Evolutionary conservation across 2,797 vertebrate genomes (phyloP), one percentile per base, ranked within the genome.

Genomic region (Protonibea diacanthus): DNA sequence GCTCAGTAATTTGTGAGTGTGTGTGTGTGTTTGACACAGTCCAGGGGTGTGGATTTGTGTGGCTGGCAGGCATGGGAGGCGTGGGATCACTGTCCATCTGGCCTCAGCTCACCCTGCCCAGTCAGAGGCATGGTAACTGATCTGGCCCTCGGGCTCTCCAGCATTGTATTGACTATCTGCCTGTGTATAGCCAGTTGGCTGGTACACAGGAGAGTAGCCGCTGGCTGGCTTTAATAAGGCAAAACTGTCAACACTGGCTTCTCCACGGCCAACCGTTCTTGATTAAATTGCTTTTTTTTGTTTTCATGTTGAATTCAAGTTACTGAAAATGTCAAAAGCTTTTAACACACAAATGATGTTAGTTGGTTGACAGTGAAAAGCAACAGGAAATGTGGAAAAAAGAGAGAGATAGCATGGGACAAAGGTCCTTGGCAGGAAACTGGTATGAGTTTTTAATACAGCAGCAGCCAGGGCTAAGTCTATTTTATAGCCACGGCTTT

Each of bases 61-160:
- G 63, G 47, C 33, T 74, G 76, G 9, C 45, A 53, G 29, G 48
- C 23, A 40, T 59, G 51, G 4, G 40, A 80, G 68, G 67, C 73
- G 84, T 83, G 47, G 67, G 74, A 81, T 89, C 72, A 18, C 20
- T 82, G 81, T 86, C 79, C 74, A 69, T 86, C 85, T 90, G 90
- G 76, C 85, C 88, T 81, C 23, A 5, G 29, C 76, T 89, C 74
- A 79, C 83, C 79, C 84, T 66, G 75, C 84, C 48, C 56, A 15
- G 51, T 87, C 87, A 72, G 29, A 79, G 74, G 57, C 55, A 25
- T 1, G 17, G 89, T 88, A 89, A 91, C 78, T 80, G 86, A 92
- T 91, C 88, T 42, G 63, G 40, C 86, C 78, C 83, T 18, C 23
- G 11, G 86, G 85, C 85, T 77, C 53, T 62, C 64, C 73, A 65